These are phyloP conservation scores for Heliconius charithonia DNA, from an alignment of 2,888 invertebrate species.

Conservation along the genomic window DNA sequence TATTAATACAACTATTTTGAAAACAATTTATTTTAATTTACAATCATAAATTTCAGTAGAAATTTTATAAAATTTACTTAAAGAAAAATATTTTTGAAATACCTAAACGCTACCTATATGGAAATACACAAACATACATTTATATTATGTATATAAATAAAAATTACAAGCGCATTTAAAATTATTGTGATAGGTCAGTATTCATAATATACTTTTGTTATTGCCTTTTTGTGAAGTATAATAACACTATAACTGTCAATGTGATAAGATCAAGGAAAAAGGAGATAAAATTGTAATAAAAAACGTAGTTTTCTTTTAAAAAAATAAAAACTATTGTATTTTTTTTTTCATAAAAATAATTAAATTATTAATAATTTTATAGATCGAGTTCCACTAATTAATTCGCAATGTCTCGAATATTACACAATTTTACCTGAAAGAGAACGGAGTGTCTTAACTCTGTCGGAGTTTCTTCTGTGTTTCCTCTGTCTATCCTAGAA, in stretches of 20 bases:
- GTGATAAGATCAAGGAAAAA: conserved; percentile 8
- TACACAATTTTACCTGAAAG: too few species aligned
- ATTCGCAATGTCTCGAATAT: too few species aligned
- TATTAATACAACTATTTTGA: neutral
- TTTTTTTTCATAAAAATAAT: too few species aligned
- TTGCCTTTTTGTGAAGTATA: conserved; percentile 18
- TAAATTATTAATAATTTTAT: too few species aligned
- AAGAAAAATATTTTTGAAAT: too few species aligned
- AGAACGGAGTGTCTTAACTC: too few species aligned
- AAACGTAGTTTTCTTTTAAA: neutral
- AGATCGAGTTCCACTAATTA: too few species aligned
- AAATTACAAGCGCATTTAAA: neutral
- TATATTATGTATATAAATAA: conserved; percentile 2
- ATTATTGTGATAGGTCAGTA: conserved; percentile 13
- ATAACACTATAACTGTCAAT: conserved; percentile 10
- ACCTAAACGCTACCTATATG: neutral
- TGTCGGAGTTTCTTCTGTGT: too few species aligned
- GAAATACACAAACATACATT: neutral
- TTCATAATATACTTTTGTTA: conserved; percentile 16
- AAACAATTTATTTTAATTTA: neutral
- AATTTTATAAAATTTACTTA: too few species aligned
- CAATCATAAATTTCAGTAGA: neutral
- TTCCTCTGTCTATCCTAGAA: too few species aligned
- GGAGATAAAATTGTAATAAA: neutral
- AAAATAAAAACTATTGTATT: neutral